A percentile compares a stretch with the other conserved stretches of the same genome.
Conservation (phyloP, 2,113 vertebrate genomes). For the Mugil cephalus region DNA sequence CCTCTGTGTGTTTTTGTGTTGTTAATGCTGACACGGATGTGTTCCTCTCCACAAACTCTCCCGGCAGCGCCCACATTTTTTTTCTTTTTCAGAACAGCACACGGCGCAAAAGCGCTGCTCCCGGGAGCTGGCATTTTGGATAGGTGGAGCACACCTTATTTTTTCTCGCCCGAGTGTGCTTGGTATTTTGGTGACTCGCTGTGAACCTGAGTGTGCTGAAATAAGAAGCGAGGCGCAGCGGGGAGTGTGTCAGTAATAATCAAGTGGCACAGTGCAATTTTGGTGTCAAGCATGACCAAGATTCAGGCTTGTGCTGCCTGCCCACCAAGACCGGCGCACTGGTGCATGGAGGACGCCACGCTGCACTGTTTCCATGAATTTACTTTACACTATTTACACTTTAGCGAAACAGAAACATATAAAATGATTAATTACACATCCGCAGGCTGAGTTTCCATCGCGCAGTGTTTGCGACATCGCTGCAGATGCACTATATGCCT, state of each 20-base stretch:
- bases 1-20: neutral
- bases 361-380: neutral
- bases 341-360: neutral
- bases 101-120: neutral
- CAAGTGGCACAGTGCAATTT: slow-evolving; percentile 50
- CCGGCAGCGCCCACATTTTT: neutral
- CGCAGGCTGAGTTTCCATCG: neutral
- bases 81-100: neutral
- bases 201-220: slow-evolving; percentile 38
- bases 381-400: slow-evolving; percentile 4
- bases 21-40: neutral
- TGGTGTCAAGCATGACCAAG: slow-evolving; percentile 45
- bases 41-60: neutral
- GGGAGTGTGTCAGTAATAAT: slow-evolving; percentile 53
- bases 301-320: slow-evolving; percentile 29
- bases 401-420: neutral
- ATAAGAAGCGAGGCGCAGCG: slow-evolving; percentile 14
- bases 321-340: slow-evolving; percentile 35
- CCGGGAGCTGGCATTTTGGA: slow-evolving; percentile 10
- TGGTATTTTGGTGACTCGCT: slow-evolving; percentile 34
- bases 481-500: neutral
- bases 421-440: neutral
- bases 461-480: neutral
- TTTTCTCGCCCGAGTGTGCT: slow-evolving; percentile 13
- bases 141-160: slow-evolving; percentile 10